Evolutionary conservation across 2,797 vertebrate genomes (phyloP).

Genomic region (Columba guinea): DNA sequence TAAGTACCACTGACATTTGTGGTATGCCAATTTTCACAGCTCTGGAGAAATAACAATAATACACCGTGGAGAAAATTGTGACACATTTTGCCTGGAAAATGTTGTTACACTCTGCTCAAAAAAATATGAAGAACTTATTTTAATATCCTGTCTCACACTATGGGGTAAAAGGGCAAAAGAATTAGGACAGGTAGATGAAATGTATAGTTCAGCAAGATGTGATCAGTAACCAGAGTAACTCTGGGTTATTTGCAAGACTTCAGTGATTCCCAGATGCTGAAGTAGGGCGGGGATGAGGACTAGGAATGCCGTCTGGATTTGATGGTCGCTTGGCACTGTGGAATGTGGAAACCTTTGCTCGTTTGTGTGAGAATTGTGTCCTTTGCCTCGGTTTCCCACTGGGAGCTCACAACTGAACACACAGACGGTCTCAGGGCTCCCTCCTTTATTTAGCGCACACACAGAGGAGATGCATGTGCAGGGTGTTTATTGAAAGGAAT

Average conservation of each 20-base stretch:
- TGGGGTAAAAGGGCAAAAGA: slow-evolving; percentile 21
- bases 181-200: not conserved
- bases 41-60: slow-evolving; percentile 18
- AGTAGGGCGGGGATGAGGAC: slow-evolving; percentile 9
- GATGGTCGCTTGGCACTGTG: slow-evolving; percentile 44
- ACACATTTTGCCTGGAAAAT: slow-evolving; percentile 30
- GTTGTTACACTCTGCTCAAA: not conserved
- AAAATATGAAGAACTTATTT: slow-evolving; percentile 9
- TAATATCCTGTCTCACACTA: slow-evolving; percentile 47
- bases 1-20: not conserved
- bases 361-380: not conserved
- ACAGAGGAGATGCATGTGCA: not conserved
- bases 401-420: not conserved
- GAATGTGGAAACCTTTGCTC: slow-evolving; percentile 58
- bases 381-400: slow-evolving; percentile 30
- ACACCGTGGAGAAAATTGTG: not conserved
- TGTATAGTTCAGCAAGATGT: not conserved
- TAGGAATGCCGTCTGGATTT: slow-evolving; percentile 37
- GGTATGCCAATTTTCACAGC: not conserved
- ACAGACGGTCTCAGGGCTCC: not conserved
- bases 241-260: slow-evolving; percentile 19
- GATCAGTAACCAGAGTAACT: slow-evolving; percentile 8
- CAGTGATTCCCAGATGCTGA: slow-evolving; percentile 28
- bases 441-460: not conserved
- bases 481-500: slow-evolving; percentile 1